Evolutionary conservation across 1,140 invertebrate genomes (phyloP), one percentile per base, ranked within the genome.

Genomic region (Cyclargus thomasi): DNA sequence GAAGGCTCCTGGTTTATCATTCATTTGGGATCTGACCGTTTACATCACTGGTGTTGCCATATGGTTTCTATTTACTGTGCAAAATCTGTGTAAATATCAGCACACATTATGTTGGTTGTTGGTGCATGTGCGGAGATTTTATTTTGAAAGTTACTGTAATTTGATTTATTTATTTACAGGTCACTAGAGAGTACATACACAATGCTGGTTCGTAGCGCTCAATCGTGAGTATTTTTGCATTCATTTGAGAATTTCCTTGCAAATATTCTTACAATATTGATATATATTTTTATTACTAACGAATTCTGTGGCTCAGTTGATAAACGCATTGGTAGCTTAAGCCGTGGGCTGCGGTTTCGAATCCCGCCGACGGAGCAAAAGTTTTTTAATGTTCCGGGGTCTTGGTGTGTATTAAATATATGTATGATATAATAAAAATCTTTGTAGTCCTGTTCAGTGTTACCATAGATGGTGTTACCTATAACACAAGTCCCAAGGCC

Each of bases 161-260:
- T 23, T 53, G 22, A 16, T 57, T 29, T n/a, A 4, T 29, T 29
- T 29, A 29, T 29, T 72, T 85, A 68, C 79, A 91, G 89, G 36
- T 88, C 88, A 21, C 76, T 93, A 68, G 91, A 92, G 77, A 75
- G 69, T 20, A 91, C 87, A 21, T 89, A 91, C 62, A 79, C 89
- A 67, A 74, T 81, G n/a, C 81, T 92, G 76, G 84, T 92, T n/a
- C 89, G 87, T 77, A 82, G 79, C 66, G 85, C 90, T 59, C 91
- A 86, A 73, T 85, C 91, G 92, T 93, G 89, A 90, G 91, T 91
- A 75, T 65, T 21, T 53, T 66, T 65, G 62, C 59, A 65, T 10
- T 73, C 67, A 70, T 22, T 68, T 69, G 66, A 39, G 4, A 55
- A 55, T 2, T n/a, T n/a, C n/a, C n/a, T n/a, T n/a, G n/a, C n/a